Evolutionary conservation across 2,888 invertebrate genomes (phyloP), one percentile per base, ranked within the genome.

Genomic region (Callimorpha dominula): DNA sequence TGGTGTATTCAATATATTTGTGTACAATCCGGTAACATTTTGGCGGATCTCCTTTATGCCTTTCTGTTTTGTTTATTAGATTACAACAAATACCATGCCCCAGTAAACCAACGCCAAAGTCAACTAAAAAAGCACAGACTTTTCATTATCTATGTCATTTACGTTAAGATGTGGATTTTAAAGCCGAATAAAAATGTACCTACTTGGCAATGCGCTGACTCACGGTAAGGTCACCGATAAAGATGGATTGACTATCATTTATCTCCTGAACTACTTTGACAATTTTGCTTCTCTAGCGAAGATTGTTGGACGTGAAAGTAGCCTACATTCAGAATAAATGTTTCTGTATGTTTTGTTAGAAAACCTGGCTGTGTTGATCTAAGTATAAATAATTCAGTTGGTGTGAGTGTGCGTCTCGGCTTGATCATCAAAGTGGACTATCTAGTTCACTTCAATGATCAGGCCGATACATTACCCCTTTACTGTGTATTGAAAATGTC

Each of bases 341-440:
- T 72, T 75, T 78, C 68, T 73, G 54, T 73, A 71, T 73, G 70
- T 70, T 69, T 68, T 75, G 68, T 73, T 63, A 72, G 67, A 71
- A 71, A 75, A 70, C 49, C 65, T 57, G 63, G 69, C 52, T 73
- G 71, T 68, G 75, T 75, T 77, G 75, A 80, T 70, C 64, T 62
- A 64, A 69, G 7, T 68, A 80, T 82, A 82, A 80, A 82, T 82
- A 80, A 78, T 78, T 82, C 76, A 82, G 73, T 67, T 11, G 68
- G 62, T 74, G 71, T 70, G 67, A 73, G 72, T 66, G 71, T 42
- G 46, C 31, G 60, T 31, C 60, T 60, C 60, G 14, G 14, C 14
- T 60, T 11, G 60, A 60, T 60, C 31, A 31, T 60, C 14, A 3
- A 14, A 60, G 60, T 60, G 31, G 14, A 31, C 60, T 14, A 60